These are phyloP conservation scores for Hyles lineata DNA, from an alignment of 2,888 invertebrate genomes.

Conservation along the genomic window DNA sequence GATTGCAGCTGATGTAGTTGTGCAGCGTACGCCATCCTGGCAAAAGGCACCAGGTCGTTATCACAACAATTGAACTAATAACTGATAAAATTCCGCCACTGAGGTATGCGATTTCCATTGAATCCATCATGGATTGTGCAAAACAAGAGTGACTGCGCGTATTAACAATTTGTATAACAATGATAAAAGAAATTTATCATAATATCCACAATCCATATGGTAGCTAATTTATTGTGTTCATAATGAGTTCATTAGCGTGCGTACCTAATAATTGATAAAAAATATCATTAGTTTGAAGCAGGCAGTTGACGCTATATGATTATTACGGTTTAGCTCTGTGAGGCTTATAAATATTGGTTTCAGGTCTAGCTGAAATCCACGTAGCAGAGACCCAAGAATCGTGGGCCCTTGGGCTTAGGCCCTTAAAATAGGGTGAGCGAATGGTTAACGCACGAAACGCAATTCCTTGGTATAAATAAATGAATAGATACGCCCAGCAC, in stretches of 20 bases:
- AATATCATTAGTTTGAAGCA: not conserved
- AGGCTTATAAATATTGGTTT: not conserved
- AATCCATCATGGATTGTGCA: slow-evolving; percentile 3
- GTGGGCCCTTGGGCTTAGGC: too few relatives aligned
- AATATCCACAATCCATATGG: not conserved
- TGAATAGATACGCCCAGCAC: too few relatives aligned
- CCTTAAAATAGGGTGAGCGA: too few relatives aligned
- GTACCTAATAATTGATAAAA: not conserved
- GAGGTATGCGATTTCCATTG: not conserved
- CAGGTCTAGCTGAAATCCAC: not conserved
- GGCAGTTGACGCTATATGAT: not conserved
- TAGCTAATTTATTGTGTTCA: not conserved
- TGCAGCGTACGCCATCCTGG: slow-evolving; percentile 49
- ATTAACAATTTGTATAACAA: not conserved
- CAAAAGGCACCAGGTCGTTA: slow-evolving; percentile 43
- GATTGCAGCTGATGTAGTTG: slow-evolving; percentile 44
- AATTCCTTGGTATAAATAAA: too few relatives aligned
- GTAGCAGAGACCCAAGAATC: too few relatives aligned
- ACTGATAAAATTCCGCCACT: slow-evolving; percentile 20
- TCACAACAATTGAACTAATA: not conserved
- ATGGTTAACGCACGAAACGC: too few relatives aligned
- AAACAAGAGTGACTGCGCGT: too few relatives aligned
- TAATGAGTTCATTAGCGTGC: not conserved
- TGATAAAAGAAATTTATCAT: too few relatives aligned
- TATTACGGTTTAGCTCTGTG: not conserved